Base-by-base conservation (phyloP, 2,888 invertebrate species). In the Rhagophthalmus giganteus region DNA sequence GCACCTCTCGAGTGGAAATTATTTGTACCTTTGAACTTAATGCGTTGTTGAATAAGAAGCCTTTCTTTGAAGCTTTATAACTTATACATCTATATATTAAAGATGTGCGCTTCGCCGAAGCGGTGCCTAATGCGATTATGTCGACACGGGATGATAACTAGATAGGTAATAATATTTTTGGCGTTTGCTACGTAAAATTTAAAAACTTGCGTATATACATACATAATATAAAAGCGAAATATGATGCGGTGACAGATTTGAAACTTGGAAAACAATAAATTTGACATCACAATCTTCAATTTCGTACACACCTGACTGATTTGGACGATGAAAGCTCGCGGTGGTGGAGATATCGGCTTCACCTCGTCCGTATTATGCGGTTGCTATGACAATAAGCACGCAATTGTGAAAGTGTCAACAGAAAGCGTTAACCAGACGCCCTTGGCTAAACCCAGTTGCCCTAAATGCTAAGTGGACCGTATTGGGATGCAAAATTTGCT, bases 401-500 rank as follows among this genome's bases (percentile, higher is more conserved):
- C 44, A 54, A 49, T 54, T 54, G 49, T 54, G 54, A 54, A 54
- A 54, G 45, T 54, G 54, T 54, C 54, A 54, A 54, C 54, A 54
- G 28, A 54, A 37, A 54, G 39, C 54, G 44, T 54, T 49, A 45
- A 49, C 44, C 40, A 54, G 47, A 27, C 39, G 40, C 45, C 49
- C 33, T 28, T 47, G 33, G 48, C 28, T 15, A 50, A 50, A 57
- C 44, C 54, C 55, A 44, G 54, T 52, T 54, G 54, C 54, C 54
- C 55, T 45, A 57, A 59, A 55, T 59, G 59, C 51, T 47, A 52
- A 56, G 52, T 58, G 57, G 57, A 55, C 57, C 55, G 57, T 52
- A 48, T 37, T 41, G 24, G 38, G 47, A 53, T 59, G 52, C 55
- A 59, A 58, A 59, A 57, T 59, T 59, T 57, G 53, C 54, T 57